Evolutionary conservation across 37 sponge, comb jelly and placozoan species (phyloP).

Genomic region (Cliona cf. orientalis): DNA sequence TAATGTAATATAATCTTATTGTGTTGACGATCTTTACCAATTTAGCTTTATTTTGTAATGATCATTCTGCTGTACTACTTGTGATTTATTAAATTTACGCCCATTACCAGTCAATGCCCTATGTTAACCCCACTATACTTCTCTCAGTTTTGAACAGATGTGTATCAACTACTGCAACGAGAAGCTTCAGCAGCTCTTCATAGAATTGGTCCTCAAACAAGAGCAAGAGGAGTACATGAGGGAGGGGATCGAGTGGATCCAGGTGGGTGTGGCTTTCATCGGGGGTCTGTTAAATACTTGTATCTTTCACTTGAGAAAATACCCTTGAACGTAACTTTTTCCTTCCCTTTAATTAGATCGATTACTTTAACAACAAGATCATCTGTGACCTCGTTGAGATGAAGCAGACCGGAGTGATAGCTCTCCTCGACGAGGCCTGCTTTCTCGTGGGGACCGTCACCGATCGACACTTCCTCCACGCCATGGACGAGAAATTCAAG

Average conservation of each 20-base stretch:
- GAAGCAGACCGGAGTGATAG: constrained; percentile 67
- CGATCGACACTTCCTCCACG: constrained; percentile 72
- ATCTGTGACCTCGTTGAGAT: constrained; percentile 80
- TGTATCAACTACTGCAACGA: constrained; percentile 99
- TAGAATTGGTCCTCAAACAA: constrained; percentile 75
- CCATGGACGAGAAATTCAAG: constrained; percentile 72
- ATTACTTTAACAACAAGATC: constrained; percentile 85
- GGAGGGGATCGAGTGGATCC: constrained; percentile 90
- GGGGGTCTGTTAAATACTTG: neutral
- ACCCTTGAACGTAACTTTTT: neutral
- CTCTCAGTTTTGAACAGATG: constrained; percentile 93
- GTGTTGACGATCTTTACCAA: too few species aligned
- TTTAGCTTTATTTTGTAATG: too few species aligned
- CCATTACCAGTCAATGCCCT: too few species aligned
- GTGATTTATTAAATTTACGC: too few species aligned
- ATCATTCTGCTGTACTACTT: too few species aligned
- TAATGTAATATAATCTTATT: neutral
- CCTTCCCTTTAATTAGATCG: constrained; percentile 35
- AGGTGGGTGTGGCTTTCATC: constrained; percentile 41
- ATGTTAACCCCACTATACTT: too few species aligned
- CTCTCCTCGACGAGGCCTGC: constrained; percentile 82
- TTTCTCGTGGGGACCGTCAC: constrained; percentile 60
- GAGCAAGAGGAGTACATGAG: constrained; percentile 87
- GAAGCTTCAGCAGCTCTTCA: constrained; percentile 98
- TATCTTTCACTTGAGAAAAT: neutral